Percentiles rank a stretch among this genome's conserved stretches.
Evolutionary conservation across 2,888 invertebrate genomes (phyloP).

Genomic region (Atrina japonica): DNA sequence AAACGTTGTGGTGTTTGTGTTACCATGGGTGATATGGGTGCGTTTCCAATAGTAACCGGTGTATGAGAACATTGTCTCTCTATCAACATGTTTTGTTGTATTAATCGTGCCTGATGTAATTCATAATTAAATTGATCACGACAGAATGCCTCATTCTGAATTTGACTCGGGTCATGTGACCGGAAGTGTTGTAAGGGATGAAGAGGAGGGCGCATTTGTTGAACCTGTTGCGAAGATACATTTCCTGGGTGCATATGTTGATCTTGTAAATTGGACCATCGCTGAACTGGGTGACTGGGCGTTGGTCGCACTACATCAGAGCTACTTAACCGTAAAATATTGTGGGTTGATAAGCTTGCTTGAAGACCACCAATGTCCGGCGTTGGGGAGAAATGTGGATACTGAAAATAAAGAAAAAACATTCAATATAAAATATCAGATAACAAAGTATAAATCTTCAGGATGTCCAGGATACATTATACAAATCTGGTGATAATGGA

Average conservation of each 20-base stretch:
- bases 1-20: slow-evolving; percentile 36
- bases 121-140: slow-evolving; percentile 64
- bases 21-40: slow-evolving; percentile 40
- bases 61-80: slow-evolving; percentile 56
- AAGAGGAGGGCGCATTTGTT: slow-evolving; percentile 32
- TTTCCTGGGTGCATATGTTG: slow-evolving; percentile 8
- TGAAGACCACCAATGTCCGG: slow-evolving; percentile 14
- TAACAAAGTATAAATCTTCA: not conserved
- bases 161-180: slow-evolving; percentile 25
- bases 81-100: slow-evolving; percentile 71
- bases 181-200: slow-evolving; percentile 33
- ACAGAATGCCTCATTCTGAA: slow-evolving; percentile 14
- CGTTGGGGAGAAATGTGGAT: slow-evolving; percentile 34
- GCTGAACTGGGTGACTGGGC: slow-evolving; percentile 22
- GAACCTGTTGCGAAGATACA: slow-evolving; percentile 6
- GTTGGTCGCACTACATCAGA: slow-evolving; percentile 24
- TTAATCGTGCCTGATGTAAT: slow-evolving; percentile 64
- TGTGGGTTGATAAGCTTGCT: not conserved
- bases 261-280: slow-evolving; percentile 15
- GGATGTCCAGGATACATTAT: no score
- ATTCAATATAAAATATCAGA: no score
- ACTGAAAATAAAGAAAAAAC: slow-evolving; percentile 17
- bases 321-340: not conserved
- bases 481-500: no score
- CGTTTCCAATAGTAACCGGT: slow-evolving; percentile 24